Conservation (phyloP, 2,797 vertebrate species). For the Anabas testudineus region DNA sequence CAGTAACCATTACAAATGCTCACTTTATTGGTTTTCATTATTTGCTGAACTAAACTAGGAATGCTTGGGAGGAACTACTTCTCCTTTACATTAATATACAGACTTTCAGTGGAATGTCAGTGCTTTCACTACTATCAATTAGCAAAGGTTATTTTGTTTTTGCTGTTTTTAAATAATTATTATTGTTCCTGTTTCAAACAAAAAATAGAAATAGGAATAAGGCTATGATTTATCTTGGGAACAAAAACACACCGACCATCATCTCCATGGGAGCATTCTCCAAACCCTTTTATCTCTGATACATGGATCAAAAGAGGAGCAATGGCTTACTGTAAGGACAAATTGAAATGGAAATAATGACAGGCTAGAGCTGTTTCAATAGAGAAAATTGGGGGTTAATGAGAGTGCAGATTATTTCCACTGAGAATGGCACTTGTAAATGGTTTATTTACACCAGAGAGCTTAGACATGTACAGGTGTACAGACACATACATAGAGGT, state of each 20-base stretch:
- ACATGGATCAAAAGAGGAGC: constrained; percentile 25
- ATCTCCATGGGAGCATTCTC: constrained; percentile 37
- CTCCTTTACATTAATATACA: not conserved
- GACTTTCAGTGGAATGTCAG: not conserved
- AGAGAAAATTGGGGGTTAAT: constrained; percentile 47
- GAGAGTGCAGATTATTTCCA: constrained; percentile 35
- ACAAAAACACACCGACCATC: constrained; percentile 1
- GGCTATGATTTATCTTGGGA: not conserved
- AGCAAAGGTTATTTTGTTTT: not conserved
- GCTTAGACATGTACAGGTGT: not conserved
- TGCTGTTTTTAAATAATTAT: too few relatives aligned
- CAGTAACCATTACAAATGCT: not conserved
- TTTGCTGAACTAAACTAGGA: not conserved
- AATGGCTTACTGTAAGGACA: constrained; percentile 15
- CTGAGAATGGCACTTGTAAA: constrained; percentile 6
- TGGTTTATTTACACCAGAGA: constrained; percentile 17
- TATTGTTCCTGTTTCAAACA: not conserved
- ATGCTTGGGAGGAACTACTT: not conserved
- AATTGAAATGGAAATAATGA: constrained; percentile 34
- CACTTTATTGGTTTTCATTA: constrained; percentile 22
- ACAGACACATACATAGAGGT: not conserved
- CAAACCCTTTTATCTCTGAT: constrained; percentile 31
- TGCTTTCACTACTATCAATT: too few relatives aligned
- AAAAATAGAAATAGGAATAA: not conserved
- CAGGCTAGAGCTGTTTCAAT: constrained; percentile 6